Evolutionary conservation across 2,113 vertebrate species (phyloP), one percentile per base, ranked within the genome.

Genomic region (Riparia riparia): DNA sequence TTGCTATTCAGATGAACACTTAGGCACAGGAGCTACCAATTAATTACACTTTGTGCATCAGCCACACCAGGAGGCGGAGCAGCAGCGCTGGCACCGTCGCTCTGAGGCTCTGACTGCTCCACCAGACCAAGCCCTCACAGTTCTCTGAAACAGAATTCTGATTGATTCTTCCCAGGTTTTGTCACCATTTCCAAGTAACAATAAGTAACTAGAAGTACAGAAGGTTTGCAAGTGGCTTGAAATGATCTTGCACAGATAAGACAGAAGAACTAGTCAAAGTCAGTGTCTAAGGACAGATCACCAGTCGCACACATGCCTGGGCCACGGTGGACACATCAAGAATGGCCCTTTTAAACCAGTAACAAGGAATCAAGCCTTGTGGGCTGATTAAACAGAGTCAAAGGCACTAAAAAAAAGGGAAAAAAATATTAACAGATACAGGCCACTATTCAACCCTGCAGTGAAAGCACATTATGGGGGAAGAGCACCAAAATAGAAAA

Each of bases 71-170:
- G 47, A 45, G 60, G 53, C 78, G n/a, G 68, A 51, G 61, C 77
- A 58, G 60, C 21, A 3, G 73, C 0, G 1, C 39, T 18, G 19
- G 41, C 24, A 54, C 18, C 65, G 11, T 1, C 0, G 3, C 50
- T 57, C 73, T n/a, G 14, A 32, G 39, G 15, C 4, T 11, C 76
- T 64, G 34, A 7, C 14, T 54, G 34, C 66, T 61, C 63, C 57
- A 25, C 12, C 5, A 45, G 10, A 34, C 25, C 60, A 17, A 57
- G 24, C 65, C 57, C 34, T 45, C 16, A 14, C 10, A 17, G 19
- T 42, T 12, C 66, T 50, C 47, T 12, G 6, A 3, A 50, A 57
- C 28, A 50, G 5, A 50, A 41, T 21, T 82, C 8, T 24, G 6
- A 63, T 72, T 69, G 77, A 26, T n/a, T 91, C 54, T 86, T 39